These are phyloP conservation scores for Laspeyria flexula DNA, from an alignment of 2,888 invertebrate genomes.

Conservation along the genomic window DNA sequence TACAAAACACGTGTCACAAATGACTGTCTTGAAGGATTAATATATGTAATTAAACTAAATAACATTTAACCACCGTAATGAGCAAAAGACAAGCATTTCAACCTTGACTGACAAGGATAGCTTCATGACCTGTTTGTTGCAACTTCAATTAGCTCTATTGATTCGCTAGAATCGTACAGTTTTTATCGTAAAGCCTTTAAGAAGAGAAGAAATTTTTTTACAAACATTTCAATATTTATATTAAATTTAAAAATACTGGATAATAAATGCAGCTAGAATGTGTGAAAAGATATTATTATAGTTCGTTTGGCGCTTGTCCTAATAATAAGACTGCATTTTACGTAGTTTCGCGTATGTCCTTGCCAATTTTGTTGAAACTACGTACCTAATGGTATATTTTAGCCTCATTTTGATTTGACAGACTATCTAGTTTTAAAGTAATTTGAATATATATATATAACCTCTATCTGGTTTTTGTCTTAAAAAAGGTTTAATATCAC, in stretches of 20 bases:
- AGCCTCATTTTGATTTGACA: background rate
- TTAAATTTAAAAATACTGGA: too few relatives aligned
- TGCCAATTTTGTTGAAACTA: slow-evolving; percentile 3
- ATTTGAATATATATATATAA: too few relatives aligned
- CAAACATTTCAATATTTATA: too few relatives aligned
- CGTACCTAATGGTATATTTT: background rate
- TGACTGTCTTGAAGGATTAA: slow-evolving; percentile 11
- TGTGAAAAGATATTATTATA: background rate
- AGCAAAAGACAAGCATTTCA: slow-evolving; percentile 5
- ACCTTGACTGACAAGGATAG: slow-evolving; percentile 26
- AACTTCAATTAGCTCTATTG: slow-evolving; percentile 4
- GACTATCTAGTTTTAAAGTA: too few relatives aligned
- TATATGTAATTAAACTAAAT: slow-evolving; percentile 14
- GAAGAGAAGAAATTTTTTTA: too few relatives aligned
- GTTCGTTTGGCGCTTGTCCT: slow-evolving; percentile 9
- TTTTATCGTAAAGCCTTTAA: background rate
- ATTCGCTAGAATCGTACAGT: background rate
- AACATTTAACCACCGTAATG: slow-evolving; percentile 18
- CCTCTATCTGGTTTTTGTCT: too few relatives aligned
- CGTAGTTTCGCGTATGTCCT: background rate
- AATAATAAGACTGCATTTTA: slow-evolving; percentile 1
- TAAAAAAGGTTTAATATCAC: too few relatives aligned
- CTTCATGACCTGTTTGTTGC: slow-evolving; percentile 7
- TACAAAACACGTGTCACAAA: slow-evolving; percentile 7
- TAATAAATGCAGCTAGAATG: background rate